Conservation (phyloP, 2,888 invertebrate genomes). For the Adela reaumurella region DNA sequence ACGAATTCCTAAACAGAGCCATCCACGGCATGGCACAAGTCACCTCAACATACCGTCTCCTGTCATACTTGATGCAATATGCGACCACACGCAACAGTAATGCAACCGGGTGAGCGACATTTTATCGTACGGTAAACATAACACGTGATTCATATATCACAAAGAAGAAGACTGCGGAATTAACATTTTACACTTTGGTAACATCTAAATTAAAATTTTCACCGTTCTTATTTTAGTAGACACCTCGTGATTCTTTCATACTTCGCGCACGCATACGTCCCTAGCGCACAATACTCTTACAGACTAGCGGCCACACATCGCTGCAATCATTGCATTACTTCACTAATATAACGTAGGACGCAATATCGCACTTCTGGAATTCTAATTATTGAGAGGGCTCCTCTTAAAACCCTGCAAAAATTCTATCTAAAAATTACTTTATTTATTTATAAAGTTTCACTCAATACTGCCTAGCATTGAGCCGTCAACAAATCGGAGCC, state of each 20-base stretch:
- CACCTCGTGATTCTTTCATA: neutral
- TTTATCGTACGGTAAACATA: slow-evolving; percentile 5
- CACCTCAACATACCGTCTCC: slow-evolving; percentile 43
- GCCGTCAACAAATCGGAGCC: slow-evolving; percentile 22
- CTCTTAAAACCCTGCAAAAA: slow-evolving; percentile 13
- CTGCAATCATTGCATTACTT: slow-evolving; percentile 12
- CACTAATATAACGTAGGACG: slow-evolving; percentile 15
- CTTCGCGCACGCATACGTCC: neutral
- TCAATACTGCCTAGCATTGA: slow-evolving; percentile 9
- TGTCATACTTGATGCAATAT: slow-evolving; percentile 45
- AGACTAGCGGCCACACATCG: slow-evolving; percentile 5
- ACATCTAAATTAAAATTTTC: slow-evolving; percentile 15
- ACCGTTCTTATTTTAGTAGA: slow-evolving; percentile 1
- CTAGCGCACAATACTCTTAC: neutral
- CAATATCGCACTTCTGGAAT: slow-evolving; percentile 16
- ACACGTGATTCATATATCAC: slow-evolving; percentile 3
- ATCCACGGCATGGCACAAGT: slow-evolving; percentile 57
- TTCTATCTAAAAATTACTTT: slow-evolving; percentile 14
- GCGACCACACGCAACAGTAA: neutral
- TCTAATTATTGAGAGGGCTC: slow-evolving; percentile 14
- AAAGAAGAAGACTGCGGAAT: neutral
- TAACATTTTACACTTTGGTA: slow-evolving; percentile 4
- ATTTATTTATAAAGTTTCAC: slow-evolving; percentile 11
- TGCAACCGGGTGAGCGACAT: slow-evolving; percentile 10
- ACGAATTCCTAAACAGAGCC: slow-evolving; percentile 50